phyloP scores from a whole-genome alignment of 2,113 vertebrate species.

The Hyaena hyaena region DNA sequence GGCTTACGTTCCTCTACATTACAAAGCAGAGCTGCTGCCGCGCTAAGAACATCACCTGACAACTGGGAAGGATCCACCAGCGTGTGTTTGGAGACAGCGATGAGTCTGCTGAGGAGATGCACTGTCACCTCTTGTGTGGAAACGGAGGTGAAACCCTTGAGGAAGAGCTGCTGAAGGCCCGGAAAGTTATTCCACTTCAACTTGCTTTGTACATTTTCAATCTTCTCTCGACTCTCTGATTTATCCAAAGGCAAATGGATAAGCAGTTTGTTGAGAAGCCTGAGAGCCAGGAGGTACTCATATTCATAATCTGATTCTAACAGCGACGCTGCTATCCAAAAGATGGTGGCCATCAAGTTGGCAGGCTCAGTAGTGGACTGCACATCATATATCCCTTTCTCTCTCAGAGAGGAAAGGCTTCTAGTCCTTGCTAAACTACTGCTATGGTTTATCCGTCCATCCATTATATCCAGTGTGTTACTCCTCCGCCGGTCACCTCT shows the following conservation, averaged over 20 bases:
- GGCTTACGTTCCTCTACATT: not conserved
- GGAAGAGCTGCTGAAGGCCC: constrained; percentile 97
- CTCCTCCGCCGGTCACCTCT: constrained; percentile 93
- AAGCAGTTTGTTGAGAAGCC: constrained; percentile 96
- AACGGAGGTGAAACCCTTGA: constrained; percentile 98
- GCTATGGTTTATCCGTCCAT: constrained; percentile 92
- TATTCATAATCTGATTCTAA: constrained; percentile 99
- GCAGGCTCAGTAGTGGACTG: constrained; percentile 94
- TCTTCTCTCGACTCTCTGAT: constrained; percentile 93
- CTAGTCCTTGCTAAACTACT: constrained; percentile 95
- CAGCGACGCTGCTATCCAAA: constrained; percentile 97
- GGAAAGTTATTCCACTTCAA: constrained; percentile 98
- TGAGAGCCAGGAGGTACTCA: constrained; percentile 97
- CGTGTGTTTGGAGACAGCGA: constrained; percentile 93
- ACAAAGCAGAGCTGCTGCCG: not conserved
- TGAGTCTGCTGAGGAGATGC: constrained; percentile 97
- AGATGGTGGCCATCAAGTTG: constrained; percentile 97
- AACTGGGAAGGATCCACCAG: constrained; percentile 95
- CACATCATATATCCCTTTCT: constrained; percentile 90
- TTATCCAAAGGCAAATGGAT: constrained; percentile 96
- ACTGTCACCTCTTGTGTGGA: constrained; percentile 98
- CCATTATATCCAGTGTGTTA: constrained; percentile 97
- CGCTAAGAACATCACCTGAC: constrained; percentile 89
- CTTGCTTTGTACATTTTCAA: constrained; percentile 94
- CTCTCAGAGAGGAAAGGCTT: constrained; percentile 96